phyloP scores from a whole-genome alignment of 2,888 invertebrate species.

The Ganaspis brasiliensis region DNA sequence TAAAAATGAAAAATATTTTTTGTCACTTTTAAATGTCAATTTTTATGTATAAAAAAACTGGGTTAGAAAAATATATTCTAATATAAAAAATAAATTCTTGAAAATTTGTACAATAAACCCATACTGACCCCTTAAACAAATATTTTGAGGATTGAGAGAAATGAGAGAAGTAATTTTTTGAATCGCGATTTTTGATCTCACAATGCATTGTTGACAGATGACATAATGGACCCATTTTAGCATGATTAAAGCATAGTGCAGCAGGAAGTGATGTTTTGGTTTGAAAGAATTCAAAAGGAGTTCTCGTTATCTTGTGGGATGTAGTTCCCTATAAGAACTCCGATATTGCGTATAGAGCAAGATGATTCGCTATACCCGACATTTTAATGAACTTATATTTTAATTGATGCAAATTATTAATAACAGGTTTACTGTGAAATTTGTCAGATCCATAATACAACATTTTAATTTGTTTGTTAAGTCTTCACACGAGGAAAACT shows the following conservation, averaged over 20 bases:
- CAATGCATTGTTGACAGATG: slow-evolving; percentile 53
- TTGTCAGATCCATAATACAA: slow-evolving; percentile 55
- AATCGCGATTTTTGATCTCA: slow-evolving; percentile 58
- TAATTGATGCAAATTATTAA: slow-evolving; percentile 30
- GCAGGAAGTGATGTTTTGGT: slow-evolving; percentile 59
- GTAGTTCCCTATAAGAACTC: slow-evolving; percentile 54
- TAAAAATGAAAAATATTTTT: too few relatives aligned
- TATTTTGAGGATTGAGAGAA: slow-evolving; percentile 49
- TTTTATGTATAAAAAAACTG: too few relatives aligned
- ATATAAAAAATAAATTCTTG: too few relatives aligned
- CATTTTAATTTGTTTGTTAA: slow-evolving; percentile 50
- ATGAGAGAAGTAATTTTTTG: slow-evolving; percentile 51
- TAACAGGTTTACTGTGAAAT: slow-evolving; percentile 52
- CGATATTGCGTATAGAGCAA: slow-evolving; percentile 52
- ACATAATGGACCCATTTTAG: slow-evolving; percentile 52
- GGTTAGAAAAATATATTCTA: too few relatives aligned
- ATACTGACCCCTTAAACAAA: too few relatives aligned
- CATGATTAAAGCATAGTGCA: slow-evolving; percentile 56
- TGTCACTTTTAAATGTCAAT: too few relatives aligned
- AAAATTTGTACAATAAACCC: too few relatives aligned
- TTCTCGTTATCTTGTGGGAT: slow-evolving; percentile 50
- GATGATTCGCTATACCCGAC: slow-evolving; percentile 60
- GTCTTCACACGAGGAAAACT: slow-evolving; percentile 53
- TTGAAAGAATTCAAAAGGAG: slow-evolving; percentile 56
- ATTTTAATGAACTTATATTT: slow-evolving; percentile 52